A percentile compares a stretch with the other conserved stretches of the same genome.
Evolutionary conservation across 2,113 vertebrate species (phyloP).

Genomic region (Onychostruthus taczanowskii): DNA sequence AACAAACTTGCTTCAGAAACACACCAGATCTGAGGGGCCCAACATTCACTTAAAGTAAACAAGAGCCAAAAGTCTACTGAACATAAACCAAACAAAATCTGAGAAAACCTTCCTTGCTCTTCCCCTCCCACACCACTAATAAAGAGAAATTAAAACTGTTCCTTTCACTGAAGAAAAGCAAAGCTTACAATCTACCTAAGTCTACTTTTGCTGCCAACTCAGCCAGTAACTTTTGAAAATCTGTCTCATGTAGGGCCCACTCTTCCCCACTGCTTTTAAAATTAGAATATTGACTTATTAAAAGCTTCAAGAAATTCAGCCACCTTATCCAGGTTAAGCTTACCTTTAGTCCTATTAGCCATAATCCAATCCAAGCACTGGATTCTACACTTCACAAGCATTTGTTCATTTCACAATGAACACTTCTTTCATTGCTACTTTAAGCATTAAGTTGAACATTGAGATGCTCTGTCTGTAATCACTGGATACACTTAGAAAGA

Average conservation of each 20-base stretch:
- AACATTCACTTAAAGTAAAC: not conserved
- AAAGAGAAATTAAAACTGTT: not conserved
- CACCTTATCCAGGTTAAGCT: conserved; percentile 19
- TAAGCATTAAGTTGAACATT: conserved; percentile 1
- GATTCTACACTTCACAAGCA: conserved; percentile 7
- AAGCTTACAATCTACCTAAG: not conserved
- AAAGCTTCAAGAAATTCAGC: conserved; percentile 48
- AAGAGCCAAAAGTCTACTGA: conserved; percentile 12
- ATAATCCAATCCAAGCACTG: conserved; percentile 40
- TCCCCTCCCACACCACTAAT: not conserved
- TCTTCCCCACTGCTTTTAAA: not conserved
- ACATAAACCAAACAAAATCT: not conserved
- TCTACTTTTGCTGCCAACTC: not conserved
- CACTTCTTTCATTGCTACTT: conserved; percentile 48
- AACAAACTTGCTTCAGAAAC: conserved; percentile 29
- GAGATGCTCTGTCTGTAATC: conserved; percentile 46
- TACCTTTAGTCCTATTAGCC: conserved; percentile 55
- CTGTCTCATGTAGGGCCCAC: not conserved
- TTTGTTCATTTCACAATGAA: conserved; percentile 66
- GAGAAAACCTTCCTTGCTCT: not conserved
- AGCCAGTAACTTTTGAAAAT: not conserved
- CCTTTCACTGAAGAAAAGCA: conserved; percentile 17
- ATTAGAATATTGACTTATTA: conserved; percentile 68
- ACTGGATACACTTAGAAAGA: conserved; percentile 51
- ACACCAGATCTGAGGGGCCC: not conserved